These are phyloP conservation scores for Conistra vaccinii DNA, from an alignment of 2,888 invertebrate species.

Conservation along the genomic window DNA sequence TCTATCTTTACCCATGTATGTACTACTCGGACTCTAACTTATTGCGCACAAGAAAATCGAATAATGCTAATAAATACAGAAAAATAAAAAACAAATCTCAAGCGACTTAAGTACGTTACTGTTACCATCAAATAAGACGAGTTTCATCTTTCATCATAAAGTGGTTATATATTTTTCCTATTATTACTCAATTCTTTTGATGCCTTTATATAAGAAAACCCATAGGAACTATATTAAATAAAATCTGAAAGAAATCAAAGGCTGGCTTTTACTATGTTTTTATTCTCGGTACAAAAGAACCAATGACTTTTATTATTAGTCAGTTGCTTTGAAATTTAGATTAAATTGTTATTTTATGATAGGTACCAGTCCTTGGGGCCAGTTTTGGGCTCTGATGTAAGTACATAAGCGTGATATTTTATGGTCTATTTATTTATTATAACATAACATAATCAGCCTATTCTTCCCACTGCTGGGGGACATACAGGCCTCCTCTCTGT, in stretches of 20 bases:
- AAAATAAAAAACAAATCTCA: neutral
- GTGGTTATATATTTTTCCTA: conserved; percentile 1
- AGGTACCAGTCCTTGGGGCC: neutral
- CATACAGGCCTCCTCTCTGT: too few species aligned
- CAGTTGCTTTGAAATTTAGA: conserved; percentile 14
- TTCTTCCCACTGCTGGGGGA: too few species aligned
- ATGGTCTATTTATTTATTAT: neutral
- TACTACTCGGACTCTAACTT: too few species aligned
- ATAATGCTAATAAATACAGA: neutral
- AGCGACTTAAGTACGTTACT: neutral
- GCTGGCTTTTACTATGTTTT: conserved; percentile 4
- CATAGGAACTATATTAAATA: conserved; percentile 28
- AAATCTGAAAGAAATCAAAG: conserved; percentile 29
- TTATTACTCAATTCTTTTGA: conserved; percentile 37
- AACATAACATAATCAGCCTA: too few species aligned
- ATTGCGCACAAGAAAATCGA: neutral
- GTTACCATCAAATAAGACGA: conserved; percentile 30
- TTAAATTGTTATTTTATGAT: conserved; percentile 18
- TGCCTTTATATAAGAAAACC: conserved; percentile 24
- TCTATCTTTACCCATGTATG: neutral
- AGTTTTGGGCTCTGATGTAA: neutral
- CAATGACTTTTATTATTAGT: conserved; percentile 20
- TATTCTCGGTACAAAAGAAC: conserved; percentile 32
- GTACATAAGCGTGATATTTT: neutral
- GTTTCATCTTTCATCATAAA: conserved; percentile 2